Conservation (phyloP, 1,140 invertebrate species). For the Heliconius melpomene region DNA sequence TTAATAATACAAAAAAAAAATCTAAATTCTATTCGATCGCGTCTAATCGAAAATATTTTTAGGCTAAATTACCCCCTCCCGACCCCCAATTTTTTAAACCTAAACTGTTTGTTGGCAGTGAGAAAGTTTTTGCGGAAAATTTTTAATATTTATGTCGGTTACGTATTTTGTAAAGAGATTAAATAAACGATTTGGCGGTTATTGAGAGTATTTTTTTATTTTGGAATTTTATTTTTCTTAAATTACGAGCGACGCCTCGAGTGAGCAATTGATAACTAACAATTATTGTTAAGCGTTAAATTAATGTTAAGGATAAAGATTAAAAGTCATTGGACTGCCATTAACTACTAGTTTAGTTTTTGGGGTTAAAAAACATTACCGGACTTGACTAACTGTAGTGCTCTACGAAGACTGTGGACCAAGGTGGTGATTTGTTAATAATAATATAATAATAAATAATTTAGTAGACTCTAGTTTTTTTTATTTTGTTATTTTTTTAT, state of each 20-base stretch:
- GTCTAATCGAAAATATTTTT: constrained; percentile 78
- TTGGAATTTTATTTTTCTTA: constrained; percentile 69
- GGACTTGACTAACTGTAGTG: constrained; percentile 50
- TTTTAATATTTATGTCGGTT: constrained; percentile 80
- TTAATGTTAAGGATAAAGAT: constrained; percentile 57
- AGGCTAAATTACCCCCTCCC: constrained; percentile 60
- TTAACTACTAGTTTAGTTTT: constrained; percentile 52
- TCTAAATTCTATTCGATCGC: constrained; percentile 59
- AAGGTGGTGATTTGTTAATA: constrained; percentile 54
- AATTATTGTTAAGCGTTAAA: constrained; percentile 63
- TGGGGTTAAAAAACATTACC: constrained; percentile 55
- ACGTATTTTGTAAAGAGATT: constrained; percentile 75
- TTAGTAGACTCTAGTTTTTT: constrained; percentile 19
- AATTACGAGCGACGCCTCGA: constrained; percentile 60
- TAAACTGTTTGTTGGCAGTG: constrained; percentile 63
- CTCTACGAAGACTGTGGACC: constrained; percentile 51
- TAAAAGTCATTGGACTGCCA: constrained; percentile 60
- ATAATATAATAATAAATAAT: constrained; percentile 10
- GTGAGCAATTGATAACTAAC: constrained; percentile 65
- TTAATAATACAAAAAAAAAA: constrained; percentile 74
- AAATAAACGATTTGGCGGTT: constrained; percentile 70
- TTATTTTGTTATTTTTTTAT: constrained; percentile 34
- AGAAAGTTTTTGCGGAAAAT: constrained; percentile 73
- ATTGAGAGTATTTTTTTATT: constrained; percentile 76
- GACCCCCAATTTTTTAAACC: constrained; percentile 66